Percentiles rank a stretch among this genome's conserved stretches.
These are phyloP conservation scores for Mya arenaria DNA, from an alignment of 1,140 invertebrate genomes.

Conservation along the genomic window DNA sequence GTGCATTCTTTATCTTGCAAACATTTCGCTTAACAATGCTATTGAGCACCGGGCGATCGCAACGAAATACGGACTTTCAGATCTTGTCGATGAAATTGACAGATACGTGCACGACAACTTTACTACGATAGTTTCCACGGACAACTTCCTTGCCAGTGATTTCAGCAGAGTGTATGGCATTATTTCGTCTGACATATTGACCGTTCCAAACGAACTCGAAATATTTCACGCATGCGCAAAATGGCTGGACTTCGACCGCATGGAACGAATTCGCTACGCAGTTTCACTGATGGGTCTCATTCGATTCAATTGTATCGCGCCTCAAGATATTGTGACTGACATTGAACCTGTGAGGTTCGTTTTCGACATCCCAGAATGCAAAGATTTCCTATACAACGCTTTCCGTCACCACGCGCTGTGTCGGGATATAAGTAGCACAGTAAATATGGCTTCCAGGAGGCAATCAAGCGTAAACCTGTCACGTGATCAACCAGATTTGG, in stretches of 20 bases:
- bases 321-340: slow-evolving; percentile 24
- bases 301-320: slow-evolving; percentile 7
- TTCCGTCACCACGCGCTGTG: slow-evolving; percentile 44
- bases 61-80: not conserved
- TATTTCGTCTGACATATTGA: slow-evolving; percentile 14
- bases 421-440: not conserved
- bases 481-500: too few species aligned
- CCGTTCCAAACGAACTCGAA: slow-evolving; percentile 23
- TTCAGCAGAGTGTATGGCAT: slow-evolving; percentile 32
- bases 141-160: slow-evolving; percentile 11
- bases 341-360: slow-evolving; percentile 32
- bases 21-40: slow-evolving; percentile 13
- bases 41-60: slow-evolving; percentile 2
- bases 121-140: not conserved
- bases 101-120: slow-evolving; percentile 15
- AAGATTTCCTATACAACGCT: slow-evolving; percentile 41
- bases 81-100: not conserved
- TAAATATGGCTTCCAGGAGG: not conserved
- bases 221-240: slow-evolving; percentile 44
- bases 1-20: slow-evolving; percentile 12
- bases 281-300: slow-evolving; percentile 30
- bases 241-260: slow-evolving; percentile 22
- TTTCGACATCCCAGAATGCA: slow-evolving; percentile 36
- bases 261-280: not conserved
- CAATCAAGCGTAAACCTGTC: not conserved